phyloP scores from a whole-genome alignment of 2,888 invertebrate genomes.

The Atherix ibis region DNA sequence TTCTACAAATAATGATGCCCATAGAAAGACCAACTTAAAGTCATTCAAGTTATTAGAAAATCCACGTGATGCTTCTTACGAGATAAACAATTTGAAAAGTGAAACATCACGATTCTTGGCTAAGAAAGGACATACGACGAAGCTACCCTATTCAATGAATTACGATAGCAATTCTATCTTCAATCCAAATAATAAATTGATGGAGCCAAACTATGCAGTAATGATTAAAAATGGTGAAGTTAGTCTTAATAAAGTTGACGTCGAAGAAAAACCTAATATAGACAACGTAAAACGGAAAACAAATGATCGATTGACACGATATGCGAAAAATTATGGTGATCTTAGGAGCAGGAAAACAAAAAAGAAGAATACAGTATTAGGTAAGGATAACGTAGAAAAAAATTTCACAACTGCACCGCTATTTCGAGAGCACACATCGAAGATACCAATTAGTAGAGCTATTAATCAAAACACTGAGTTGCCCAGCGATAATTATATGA shows the following conservation, averaged over 20 bases:
- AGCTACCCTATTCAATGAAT: conserved; percentile 12
- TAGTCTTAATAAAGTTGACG: conserved; percentile 1
- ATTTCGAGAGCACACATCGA: background rate
- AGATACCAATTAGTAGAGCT: conserved; percentile 18
- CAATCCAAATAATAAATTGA: conserved; percentile 17
- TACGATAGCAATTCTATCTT: conserved; percentile 24
- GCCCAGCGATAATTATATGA: no score
- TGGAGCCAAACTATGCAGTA: conserved; percentile 5
- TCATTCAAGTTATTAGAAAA: conserved; percentile 5
- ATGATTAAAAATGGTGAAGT: conserved; percentile 4
- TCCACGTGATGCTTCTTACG: background rate
- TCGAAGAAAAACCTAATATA: conserved; percentile 13
- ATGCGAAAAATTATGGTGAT: conserved; percentile 28
- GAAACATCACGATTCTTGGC: background rate
- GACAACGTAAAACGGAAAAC: conserved; percentile 22
- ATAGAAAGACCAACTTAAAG: background rate
- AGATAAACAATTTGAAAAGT: background rate
- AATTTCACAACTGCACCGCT: no score
- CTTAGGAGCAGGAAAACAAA: conserved; percentile 15
- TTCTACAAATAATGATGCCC: background rate
- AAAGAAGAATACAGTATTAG: no score
- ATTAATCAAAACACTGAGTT: conserved; percentile 27
- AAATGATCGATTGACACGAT: conserved; percentile 22
- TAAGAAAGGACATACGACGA: background rate
- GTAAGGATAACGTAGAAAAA: no score